These are phyloP conservation scores for Nymphalis io DNA, from an alignment of 1,140 invertebrate species.

Conservation along the genomic window DNA sequence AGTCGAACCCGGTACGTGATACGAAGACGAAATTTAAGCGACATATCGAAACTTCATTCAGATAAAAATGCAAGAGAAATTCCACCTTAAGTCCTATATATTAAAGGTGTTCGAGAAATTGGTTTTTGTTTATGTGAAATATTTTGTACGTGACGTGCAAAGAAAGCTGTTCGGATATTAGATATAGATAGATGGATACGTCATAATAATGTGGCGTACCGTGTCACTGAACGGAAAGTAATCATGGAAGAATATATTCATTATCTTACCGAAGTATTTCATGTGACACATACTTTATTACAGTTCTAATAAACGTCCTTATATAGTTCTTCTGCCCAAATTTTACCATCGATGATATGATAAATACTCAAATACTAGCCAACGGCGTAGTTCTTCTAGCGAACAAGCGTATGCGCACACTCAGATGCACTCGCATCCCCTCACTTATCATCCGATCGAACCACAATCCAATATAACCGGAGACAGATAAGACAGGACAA, in stretches of 20 bases:
- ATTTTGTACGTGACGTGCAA: constrained; percentile 40
- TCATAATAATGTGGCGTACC: constrained; percentile 17
- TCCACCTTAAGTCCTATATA: constrained; percentile 30
- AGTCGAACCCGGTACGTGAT: constrained; percentile 56
- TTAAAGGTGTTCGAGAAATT: constrained; percentile 32
- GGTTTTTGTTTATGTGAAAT: constrained; percentile 37
- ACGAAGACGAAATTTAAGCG: constrained; percentile 47
- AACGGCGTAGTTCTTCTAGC: too few relatives aligned
- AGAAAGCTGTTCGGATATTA: constrained; percentile 59
- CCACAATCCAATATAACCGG: too few relatives aligned
- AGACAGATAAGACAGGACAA: too few relatives aligned
- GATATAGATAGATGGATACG: constrained; percentile 21
- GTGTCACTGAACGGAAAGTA: not conserved
- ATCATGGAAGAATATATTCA: not conserved
- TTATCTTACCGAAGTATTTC: too few relatives aligned
- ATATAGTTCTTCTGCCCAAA: too few relatives aligned
- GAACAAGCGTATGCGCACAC: too few relatives aligned
- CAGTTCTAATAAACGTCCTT: too few relatives aligned
- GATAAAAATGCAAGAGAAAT: constrained; percentile 28
- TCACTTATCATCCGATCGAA: too few relatives aligned
- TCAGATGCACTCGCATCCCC: too few relatives aligned
- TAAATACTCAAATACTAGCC: too few relatives aligned
- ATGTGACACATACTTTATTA: too few relatives aligned
- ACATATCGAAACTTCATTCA: constrained; percentile 34
- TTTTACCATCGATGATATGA: too few relatives aligned